Conservation (phyloP, 2,888 invertebrate species). For the Heliconius ismenius region DNA sequence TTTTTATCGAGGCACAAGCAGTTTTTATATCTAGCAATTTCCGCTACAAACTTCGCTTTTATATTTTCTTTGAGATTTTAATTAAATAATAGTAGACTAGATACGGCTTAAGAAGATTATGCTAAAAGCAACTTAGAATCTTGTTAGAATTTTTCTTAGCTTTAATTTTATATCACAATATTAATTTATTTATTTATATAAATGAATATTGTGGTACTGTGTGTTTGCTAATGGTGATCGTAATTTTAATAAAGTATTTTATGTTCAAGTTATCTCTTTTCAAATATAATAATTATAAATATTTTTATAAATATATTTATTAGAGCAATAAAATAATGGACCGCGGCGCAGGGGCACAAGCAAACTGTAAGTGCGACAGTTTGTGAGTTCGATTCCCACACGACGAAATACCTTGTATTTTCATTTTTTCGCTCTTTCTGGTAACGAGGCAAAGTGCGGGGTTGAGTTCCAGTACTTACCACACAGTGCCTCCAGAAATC, state of each 20-base stretch:
- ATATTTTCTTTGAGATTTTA: conserved; percentile 12
- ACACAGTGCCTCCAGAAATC: neutral
- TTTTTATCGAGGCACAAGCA: neutral
- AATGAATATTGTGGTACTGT: too few relatives aligned
- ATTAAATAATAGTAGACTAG: neutral
- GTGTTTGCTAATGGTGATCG: too few relatives aligned
- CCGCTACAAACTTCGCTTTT: neutral
- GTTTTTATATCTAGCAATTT: neutral
- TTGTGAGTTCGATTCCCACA: neutral
- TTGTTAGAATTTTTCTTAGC: neutral
- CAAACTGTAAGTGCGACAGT: too few relatives aligned
- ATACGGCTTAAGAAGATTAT: neutral
- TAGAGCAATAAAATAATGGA: too few relatives aligned
- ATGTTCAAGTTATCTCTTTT: too few relatives aligned
- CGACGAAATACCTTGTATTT: neutral
- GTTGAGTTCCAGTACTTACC: neutral
- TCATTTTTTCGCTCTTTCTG: neutral
- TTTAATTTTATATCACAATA: neutral
- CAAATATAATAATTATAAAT: too few relatives aligned
- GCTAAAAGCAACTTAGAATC: conserved; percentile 5
- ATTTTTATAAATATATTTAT: too few relatives aligned
- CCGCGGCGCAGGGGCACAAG: too few relatives aligned
- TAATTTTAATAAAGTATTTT: too few relatives aligned
- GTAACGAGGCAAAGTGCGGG: too few relatives aligned
- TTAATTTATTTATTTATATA: too few relatives aligned